These are phyloP conservation scores for Rhizoglyphus robini DNA, from an alignment of 1,140 invertebrate species.

Conservation along the genomic window DNA sequence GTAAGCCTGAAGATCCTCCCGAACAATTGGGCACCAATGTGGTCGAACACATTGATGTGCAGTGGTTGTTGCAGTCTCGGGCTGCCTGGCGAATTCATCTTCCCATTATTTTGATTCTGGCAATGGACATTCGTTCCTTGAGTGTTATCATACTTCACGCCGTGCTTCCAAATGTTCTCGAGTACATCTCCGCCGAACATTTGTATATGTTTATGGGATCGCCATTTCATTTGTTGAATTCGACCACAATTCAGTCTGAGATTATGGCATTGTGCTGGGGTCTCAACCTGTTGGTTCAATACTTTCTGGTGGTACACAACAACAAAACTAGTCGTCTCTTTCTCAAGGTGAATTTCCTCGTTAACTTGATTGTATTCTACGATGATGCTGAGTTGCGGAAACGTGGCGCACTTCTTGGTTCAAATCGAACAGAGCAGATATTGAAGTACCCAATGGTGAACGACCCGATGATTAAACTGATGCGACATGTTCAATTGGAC, in stretches of 20 bases:
- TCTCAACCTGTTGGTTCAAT: not conserved
- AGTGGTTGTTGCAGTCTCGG: not conserved
- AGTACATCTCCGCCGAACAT: not conserved
- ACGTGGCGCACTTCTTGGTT: not conserved
- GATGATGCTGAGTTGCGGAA: not conserved
- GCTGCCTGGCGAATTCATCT: not conserved
- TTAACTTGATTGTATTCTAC: not conserved
- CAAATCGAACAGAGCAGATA: not conserved
- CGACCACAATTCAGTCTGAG: not conserved
- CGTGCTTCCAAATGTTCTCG: not conserved
- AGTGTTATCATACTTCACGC: not conserved
- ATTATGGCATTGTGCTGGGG: not conserved
- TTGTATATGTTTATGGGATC: not conserved
- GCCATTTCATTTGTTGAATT: not conserved
- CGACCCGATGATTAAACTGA: not conserved
- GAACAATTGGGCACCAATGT: not conserved
- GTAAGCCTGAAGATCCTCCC: not conserved
- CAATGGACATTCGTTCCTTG: not conserved
- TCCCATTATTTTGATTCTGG: not conserved
- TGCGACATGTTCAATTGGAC: not conserved
- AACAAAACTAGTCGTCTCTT: not conserved
- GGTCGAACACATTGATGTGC: not conserved
- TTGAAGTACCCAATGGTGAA: not conserved
- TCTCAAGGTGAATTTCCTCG: not conserved
- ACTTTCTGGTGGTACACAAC: not conserved